Conservation (phyloP, 92 coral and sea anemone species). For the Pocillopora grandis region DNA sequence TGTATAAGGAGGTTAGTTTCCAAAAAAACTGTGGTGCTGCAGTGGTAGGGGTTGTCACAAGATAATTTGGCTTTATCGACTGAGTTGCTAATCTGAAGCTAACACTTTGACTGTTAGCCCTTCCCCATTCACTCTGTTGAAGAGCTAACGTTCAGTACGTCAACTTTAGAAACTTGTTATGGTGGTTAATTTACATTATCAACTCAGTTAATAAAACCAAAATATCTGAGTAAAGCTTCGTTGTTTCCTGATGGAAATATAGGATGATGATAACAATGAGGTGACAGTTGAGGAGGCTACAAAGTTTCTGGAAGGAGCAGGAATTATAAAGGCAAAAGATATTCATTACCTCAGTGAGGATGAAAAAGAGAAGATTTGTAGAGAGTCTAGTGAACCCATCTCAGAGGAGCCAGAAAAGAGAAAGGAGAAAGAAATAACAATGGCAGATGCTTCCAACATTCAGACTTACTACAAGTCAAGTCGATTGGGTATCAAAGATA, state of each 20-base stretch:
- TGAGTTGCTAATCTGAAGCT: too few species aligned
- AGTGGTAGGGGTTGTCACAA: too few species aligned
- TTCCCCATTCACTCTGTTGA: not conserved
- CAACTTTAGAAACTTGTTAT: too few species aligned
- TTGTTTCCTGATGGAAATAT: not conserved
- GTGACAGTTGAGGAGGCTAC: constrained; percentile 18
- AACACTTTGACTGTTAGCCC: too few species aligned
- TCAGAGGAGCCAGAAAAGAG: constrained; percentile 3
- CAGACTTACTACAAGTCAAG: constrained; percentile 81
- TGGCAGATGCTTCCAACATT: constrained; percentile 69
- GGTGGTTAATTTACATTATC: too few species aligned
- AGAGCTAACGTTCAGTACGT: too few species aligned
- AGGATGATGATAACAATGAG: constrained; percentile 15
- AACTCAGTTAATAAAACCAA: too few species aligned
- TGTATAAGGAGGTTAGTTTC: too few species aligned
- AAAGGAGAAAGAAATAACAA: constrained; percentile 55
- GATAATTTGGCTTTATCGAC: too few species aligned
- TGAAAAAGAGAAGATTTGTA: not conserved
- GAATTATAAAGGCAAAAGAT: constrained; percentile 31
- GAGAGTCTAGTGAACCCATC: not conserved
- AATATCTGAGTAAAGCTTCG: not conserved
- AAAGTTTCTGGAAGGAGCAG: constrained; percentile 20
- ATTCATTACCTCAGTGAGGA: constrained; percentile 26
- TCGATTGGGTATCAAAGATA: constrained; percentile 71
- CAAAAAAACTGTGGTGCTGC: too few species aligned